Conservation (phyloP, 2,888 invertebrate genomes). For the Drosophila dives region DNA sequence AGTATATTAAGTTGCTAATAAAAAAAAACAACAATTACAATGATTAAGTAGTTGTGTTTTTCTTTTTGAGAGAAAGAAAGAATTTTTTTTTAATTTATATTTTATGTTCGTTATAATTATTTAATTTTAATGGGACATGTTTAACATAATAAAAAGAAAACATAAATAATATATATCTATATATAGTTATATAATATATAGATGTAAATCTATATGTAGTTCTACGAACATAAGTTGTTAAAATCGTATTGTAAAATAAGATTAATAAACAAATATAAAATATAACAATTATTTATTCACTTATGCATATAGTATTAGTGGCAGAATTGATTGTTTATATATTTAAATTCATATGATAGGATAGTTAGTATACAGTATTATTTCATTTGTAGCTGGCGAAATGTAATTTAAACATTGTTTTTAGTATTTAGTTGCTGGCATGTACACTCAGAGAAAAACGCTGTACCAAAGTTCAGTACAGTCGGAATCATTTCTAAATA, state of each 20-base stretch:
- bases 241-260: conserved; percentile 51
- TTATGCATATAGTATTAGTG: conserved; percentile 13
- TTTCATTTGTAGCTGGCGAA: conserved; percentile 16
- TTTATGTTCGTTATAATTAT: conserved; percentile 49
- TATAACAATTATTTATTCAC: conserved; percentile 9
- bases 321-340: conserved; percentile 10
- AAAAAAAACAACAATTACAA: background rate
- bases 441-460: background rate
- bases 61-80: conserved; percentile 11
- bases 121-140: conserved; percentile 55
- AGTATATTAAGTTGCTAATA: conserved; percentile 83
- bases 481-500: background rate
- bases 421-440: background rate
- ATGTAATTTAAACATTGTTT: background rate
- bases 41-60: conserved; percentile 11
- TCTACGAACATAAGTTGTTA: conserved; percentile 39
- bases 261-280: conserved; percentile 16
- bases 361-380: conserved; percentile 13
- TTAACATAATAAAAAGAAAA: conserved; percentile 34
- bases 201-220: conserved; percentile 3
- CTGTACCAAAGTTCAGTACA: background rate
- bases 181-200: background rate
- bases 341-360: conserved; percentile 28
- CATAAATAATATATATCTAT: conserved; percentile 1
- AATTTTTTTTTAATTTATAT: conserved; percentile 25